These are phyloP conservation scores for Channa striata DNA, from an alignment of 2,797 vertebrate genomes.

Conservation along the genomic window DNA sequence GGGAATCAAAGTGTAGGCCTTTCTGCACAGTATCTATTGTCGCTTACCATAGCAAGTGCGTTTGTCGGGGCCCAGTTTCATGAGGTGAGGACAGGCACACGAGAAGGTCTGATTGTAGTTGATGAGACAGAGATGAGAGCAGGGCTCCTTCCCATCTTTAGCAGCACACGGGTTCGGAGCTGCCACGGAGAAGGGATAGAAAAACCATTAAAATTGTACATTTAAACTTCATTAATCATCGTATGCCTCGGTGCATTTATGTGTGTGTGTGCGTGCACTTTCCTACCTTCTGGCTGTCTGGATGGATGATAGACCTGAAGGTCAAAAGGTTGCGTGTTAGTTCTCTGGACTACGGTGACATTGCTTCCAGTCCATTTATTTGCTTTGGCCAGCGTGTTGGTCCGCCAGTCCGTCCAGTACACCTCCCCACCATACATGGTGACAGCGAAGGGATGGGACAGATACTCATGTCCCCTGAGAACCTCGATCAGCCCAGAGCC, in stretches of 20 bases:
- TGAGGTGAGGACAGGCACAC: constrained; percentile 95
- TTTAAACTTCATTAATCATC: neutral
- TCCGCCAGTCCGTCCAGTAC: constrained; percentile 98
- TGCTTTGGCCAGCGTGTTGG: constrained; percentile 95
- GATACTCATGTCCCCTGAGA: constrained; percentile 93
- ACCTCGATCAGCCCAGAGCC: constrained; percentile 94
- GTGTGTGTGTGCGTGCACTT: no score
- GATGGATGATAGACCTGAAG: constrained; percentile 96
- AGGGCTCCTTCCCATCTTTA: constrained; percentile 90
- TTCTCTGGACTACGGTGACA: constrained; percentile 96
- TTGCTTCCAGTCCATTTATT: constrained; percentile 98
- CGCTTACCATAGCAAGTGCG: constrained; percentile 90
- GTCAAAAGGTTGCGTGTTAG: constrained; percentile 96
- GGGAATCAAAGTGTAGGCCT: constrained; percentile 10
- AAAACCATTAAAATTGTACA: neutral
- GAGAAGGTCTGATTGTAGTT: constrained; percentile 94
- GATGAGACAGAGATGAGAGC: constrained; percentile 95
- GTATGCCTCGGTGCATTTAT: neutral
- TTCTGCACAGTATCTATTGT: neutral
- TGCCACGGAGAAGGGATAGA: constrained; percentile 44
- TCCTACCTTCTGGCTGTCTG: constrained; percentile 92
- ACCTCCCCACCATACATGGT: constrained; percentile 96
- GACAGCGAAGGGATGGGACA: constrained; percentile 96
- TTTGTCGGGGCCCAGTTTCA: constrained; percentile 92
- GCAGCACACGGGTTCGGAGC: constrained; percentile 94